Percentiles rank a stretch among this genome's conserved stretches.
Conservation (phyloP, 2,113 vertebrate genomes). For the Gobius niger region DNA sequence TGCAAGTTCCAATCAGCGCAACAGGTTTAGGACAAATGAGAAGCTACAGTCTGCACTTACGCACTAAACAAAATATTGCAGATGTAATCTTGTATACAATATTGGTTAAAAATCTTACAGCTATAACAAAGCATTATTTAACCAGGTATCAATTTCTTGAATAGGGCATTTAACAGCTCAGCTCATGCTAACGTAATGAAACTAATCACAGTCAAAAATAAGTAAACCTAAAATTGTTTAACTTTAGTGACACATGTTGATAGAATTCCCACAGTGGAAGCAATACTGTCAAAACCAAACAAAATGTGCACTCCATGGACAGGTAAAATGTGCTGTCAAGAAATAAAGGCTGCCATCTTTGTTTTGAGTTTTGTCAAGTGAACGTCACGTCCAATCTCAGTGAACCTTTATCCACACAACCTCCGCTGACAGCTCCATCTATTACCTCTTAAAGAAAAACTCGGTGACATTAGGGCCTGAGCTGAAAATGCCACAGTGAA, state of each 20-base stretch:
- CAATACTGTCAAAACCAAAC: background rate
- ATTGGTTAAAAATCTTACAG: too few species aligned
- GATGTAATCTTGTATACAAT: too few species aligned
- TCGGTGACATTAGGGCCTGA: background rate
- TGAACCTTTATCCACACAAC: background rate
- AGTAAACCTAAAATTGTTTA: too few species aligned
- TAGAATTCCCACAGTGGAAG: background rate
- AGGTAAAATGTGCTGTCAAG: background rate
- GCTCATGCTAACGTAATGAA: too few species aligned
- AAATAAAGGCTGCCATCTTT: background rate
- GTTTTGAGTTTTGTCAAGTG: background rate
- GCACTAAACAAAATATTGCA: too few species aligned
- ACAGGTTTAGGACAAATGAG: background rate
- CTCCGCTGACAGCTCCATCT: slow-evolving; percentile 3
- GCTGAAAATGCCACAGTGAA: slow-evolving; percentile 2
- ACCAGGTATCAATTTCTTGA: too few species aligned
- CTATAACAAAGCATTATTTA: too few species aligned
- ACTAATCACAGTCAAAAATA: too few species aligned
- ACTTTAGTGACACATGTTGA: background rate
- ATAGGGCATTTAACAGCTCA: too few species aligned
- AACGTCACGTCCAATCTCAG: background rate
- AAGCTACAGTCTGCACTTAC: background rate
- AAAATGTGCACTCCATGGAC: background rate
- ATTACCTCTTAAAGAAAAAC: background rate
- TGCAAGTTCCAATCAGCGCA: background rate